Percentiles rank a stretch among this genome's conserved stretches.
Conservation (phyloP, 2,888 invertebrate species). For the Drosophila kanekoi region DNA sequence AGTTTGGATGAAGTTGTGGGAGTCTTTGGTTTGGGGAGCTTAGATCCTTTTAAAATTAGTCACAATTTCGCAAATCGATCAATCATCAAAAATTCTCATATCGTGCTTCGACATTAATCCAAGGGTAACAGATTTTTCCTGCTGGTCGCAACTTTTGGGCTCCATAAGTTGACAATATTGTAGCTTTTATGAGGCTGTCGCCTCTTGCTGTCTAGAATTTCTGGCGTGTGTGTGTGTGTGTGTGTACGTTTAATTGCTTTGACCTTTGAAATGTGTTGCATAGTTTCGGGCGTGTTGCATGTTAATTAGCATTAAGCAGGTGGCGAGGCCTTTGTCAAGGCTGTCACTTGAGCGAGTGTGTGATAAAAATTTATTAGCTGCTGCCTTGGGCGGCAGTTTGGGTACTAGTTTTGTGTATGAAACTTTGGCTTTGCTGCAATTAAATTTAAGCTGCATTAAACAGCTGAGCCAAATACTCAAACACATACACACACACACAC, state of each 20-base stretch:
- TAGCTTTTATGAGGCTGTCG: constrained; percentile 68
- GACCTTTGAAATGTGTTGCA: constrained; percentile 70
- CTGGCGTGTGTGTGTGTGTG: constrained; percentile 2
- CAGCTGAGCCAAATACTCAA: constrained; percentile 51
- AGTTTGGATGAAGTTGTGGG: too few species aligned
- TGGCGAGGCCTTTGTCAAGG: constrained; percentile 46
- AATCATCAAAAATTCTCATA: too few species aligned
- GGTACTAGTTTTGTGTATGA: constrained; percentile 40
- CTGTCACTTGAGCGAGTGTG: constrained; percentile 51
- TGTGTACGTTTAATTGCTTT: constrained; percentile 84
- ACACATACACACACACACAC: constrained; percentile 5
- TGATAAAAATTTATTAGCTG: constrained; percentile 75
- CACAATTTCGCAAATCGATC: too few species aligned
- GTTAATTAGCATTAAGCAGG: constrained; percentile 78
- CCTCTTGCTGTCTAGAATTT: constrained; percentile 40
- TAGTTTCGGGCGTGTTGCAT: constrained; percentile 69
- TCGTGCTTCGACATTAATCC: constrained; percentile 3
- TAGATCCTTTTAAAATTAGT: too few species aligned
- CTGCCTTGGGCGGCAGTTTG: constrained; percentile 18
- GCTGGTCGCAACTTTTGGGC: constrained; percentile 7
- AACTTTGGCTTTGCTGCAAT: constrained; percentile 78
- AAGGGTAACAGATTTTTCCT: constrained; percentile 4
- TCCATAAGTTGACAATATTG: constrained; percentile 62
- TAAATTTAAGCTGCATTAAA: constrained; percentile 83
- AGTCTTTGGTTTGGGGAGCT: too few species aligned